Conservation (phyloP, 2,888 invertebrate species). For the Cephus pulcher region DNA sequence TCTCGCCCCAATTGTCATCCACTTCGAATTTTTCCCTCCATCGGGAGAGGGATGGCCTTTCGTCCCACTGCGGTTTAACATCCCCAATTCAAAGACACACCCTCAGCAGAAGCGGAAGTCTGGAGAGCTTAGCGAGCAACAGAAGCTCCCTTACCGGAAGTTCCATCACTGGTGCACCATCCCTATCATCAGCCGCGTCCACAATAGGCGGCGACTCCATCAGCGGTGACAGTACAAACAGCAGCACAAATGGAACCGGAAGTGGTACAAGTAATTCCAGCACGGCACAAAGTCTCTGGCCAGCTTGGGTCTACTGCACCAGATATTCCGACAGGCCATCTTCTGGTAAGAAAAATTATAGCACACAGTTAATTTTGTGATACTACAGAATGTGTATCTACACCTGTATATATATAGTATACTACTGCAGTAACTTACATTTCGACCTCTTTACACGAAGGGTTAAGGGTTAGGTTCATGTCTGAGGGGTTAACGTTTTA, state of each 20-base stretch:
- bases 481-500: neutral
- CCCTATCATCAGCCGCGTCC: constrained; percentile 54
- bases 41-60: constrained; percentile 42
- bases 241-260: constrained; percentile 28
- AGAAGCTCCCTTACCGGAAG: constrained; percentile 61
- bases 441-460: neutral
- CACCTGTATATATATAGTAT: neutral
- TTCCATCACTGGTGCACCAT: constrained; percentile 58
- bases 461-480: neutral
- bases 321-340: constrained; percentile 92
- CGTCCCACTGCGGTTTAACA: constrained; percentile 46
- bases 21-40: constrained; percentile 21
- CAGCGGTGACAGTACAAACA: constrained; percentile 53
- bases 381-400: neutral
- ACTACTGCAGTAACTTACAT: neutral
- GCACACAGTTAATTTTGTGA: neutral
- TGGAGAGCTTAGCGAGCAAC: constrained; percentile 61
- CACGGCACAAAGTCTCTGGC: constrained; percentile 77
- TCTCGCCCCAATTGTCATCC: constrained; percentile 36
- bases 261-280: constrained; percentile 44
- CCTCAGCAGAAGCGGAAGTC: constrained; percentile 61
- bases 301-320: constrained; percentile 99
- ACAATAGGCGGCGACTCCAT: constrained; percentile 49
- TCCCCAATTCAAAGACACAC: constrained; percentile 51
- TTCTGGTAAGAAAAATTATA: constrained; percentile 76